phyloP scores from a whole-genome alignment of 2,797 vertebrate genomes.

The Dipus sagitta region DNA sequence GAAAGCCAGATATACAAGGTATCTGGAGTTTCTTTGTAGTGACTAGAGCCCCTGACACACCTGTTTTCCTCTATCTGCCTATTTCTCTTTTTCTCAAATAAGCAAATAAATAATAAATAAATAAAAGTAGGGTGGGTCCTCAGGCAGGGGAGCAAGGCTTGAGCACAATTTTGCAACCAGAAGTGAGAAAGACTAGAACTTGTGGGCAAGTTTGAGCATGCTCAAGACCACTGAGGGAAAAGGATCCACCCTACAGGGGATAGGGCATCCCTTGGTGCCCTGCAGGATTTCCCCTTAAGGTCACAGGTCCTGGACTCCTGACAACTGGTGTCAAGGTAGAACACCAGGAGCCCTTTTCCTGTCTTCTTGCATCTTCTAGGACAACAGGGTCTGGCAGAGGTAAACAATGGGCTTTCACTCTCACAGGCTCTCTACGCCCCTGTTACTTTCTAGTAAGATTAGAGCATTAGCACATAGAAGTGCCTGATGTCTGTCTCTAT shows the following conservation, averaged over 20 bases:
- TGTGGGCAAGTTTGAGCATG: too few species aligned
- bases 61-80: too few species aligned
- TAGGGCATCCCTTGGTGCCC: not conserved
- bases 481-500: not conserved
- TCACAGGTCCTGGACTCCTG: not conserved
- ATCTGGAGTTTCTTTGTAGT: too few species aligned
- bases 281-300: not conserved
- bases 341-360: too few species aligned
- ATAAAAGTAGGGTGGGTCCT: too few species aligned
- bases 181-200: not conserved
- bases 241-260: too few species aligned
- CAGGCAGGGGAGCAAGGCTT: constrained; percentile 77
- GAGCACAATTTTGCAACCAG: accelerated
- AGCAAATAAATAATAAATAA: too few species aligned
- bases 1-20: too few species aligned
- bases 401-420: not conserved
- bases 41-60: too few species aligned
- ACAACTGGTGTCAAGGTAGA: not conserved
- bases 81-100: too few species aligned
- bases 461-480: not conserved
- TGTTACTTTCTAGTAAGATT: not conserved
- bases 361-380: not conserved
- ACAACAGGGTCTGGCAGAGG: not conserved
- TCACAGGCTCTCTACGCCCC: not conserved
- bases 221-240: not conserved